A percentile compares a stretch with the other conserved stretches of the same genome.
Conservation (phyloP, 2,113 vertebrate species). For the Saguinus imperator region DNA sequence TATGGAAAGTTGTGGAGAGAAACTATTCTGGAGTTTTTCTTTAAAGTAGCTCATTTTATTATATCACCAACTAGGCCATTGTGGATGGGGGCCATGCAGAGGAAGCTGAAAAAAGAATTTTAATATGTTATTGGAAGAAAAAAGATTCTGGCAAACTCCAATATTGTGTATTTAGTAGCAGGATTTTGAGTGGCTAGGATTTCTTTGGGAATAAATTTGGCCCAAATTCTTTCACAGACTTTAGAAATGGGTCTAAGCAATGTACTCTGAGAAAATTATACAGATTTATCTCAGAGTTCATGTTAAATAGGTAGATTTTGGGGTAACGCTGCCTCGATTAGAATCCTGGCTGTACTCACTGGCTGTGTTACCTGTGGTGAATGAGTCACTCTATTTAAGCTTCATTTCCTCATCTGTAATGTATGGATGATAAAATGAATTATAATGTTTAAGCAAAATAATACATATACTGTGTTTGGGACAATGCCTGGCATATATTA, state of each 20-base stretch:
- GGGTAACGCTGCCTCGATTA: background rate
- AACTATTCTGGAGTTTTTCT: background rate
- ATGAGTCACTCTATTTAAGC: background rate
- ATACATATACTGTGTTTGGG: background rate
- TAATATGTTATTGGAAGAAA: background rate
- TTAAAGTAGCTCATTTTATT: background rate
- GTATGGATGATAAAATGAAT: background rate
- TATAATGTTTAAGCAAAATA: background rate
- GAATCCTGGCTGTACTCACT: background rate
- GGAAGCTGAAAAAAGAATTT: background rate
- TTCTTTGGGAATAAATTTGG: background rate
- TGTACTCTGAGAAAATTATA: background rate
- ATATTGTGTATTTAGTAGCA: background rate
- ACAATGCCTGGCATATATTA: background rate
- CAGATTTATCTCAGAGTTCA: background rate
- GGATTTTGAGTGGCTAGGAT: background rate
- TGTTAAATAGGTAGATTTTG: background rate
- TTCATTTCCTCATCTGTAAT: background rate
- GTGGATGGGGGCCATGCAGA: background rate
- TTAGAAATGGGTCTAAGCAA: background rate
- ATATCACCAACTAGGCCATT: background rate
- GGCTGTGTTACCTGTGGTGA: background rate
- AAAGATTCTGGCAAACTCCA: background rate
- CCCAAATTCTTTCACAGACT: background rate
- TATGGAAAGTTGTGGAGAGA: background rate